Conservation (phyloP, 2,113 vertebrate species). For the Tachycineta bicolor region DNA sequence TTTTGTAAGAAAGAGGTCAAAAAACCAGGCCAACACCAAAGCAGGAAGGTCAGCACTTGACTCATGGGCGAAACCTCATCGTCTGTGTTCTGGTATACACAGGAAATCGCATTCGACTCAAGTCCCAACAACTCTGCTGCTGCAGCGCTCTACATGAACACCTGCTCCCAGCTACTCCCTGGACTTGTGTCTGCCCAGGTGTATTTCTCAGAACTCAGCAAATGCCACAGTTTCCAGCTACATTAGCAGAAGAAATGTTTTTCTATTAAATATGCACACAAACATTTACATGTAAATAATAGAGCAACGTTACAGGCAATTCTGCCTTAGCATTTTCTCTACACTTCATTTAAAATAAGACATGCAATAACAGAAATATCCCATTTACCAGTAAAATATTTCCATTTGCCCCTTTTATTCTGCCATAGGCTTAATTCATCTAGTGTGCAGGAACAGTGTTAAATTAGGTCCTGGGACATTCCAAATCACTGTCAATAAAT, state of each 20-base stretch:
- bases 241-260: neutral
- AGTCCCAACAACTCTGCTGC: neutral
- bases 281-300: neutral
- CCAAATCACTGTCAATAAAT: slow-evolving; percentile 33
- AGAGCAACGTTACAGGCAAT: neutral
- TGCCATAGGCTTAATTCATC: neutral
- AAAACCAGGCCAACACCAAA: neutral
- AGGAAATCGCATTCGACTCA: neutral
- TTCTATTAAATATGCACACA: neutral
- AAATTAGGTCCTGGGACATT: slow-evolving; percentile 26
- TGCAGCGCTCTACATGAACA: accelerated
- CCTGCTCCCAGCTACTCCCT: neutral
- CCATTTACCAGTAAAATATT: neutral
- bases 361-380: neutral
- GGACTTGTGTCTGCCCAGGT: neutral
- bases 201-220: neutral
- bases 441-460: neutral
- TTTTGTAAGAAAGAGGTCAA: neutral
- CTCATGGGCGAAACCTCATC: accelerated
- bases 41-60: neutral
- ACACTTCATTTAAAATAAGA: neutral
- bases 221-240: neutral
- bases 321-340: neutral
- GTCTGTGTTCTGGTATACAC: accelerated
- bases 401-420: neutral